A percentile compares a stretch with the other conserved stretches of the same genome.
Evolutionary conservation across 2,113 vertebrate species (phyloP).

Genomic region (Bufo gargarizans): DNA sequence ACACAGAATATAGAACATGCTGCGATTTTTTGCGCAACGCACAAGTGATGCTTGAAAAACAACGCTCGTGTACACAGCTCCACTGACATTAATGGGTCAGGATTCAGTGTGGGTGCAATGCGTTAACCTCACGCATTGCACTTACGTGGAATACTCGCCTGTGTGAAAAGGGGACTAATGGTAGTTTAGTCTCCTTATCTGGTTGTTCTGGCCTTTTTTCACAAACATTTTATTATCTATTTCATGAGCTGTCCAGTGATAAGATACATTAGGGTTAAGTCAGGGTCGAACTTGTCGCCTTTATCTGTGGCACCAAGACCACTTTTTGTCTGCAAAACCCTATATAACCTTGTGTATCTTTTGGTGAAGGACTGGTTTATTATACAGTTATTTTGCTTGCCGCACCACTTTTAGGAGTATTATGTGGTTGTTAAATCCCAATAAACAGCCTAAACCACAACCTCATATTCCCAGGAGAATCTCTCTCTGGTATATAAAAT

Average conservation of each 20-base stretch:
- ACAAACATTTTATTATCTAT: background rate
- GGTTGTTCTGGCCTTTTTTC: background rate
- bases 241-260: background rate
- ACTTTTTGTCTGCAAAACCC: background rate
- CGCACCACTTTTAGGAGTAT: background rate
- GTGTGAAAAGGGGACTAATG: too few relatives aligned
- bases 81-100: too few relatives aligned
- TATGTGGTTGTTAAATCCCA: slow-evolving; percentile 36
- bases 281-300: background rate
- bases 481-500: slow-evolving; percentile 16
- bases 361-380: slow-evolving; percentile 27
- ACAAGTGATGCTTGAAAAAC: too few relatives aligned
- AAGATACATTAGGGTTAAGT: background rate
- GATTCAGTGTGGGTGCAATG: too few relatives aligned
- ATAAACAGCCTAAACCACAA: slow-evolving; percentile 38
- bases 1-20: too few relatives aligned
- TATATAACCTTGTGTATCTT: background rate
- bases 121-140: too few relatives aligned
- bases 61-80: too few relatives aligned
- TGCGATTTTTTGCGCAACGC: too few relatives aligned
- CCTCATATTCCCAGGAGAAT: background rate
- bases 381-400: slow-evolving; percentile 30
- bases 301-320: background rate
- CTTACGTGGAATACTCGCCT: too few relatives aligned
- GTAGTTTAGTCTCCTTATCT: background rate